Conservation (phyloP, 2,888 invertebrate genomes). For the Pyralis farinalis region DNA sequence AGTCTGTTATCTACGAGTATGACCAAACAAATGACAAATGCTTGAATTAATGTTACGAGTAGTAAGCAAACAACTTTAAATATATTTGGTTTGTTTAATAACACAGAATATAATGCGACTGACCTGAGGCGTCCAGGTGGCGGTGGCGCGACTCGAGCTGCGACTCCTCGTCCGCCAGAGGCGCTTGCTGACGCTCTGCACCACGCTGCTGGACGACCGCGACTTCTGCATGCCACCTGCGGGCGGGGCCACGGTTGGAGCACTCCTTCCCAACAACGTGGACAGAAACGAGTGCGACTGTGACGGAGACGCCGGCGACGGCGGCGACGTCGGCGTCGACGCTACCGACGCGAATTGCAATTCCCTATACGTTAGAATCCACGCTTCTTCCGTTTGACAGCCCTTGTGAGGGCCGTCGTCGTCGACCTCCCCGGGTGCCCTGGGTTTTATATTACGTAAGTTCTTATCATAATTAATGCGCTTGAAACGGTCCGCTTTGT, state of each 20-base stretch:
- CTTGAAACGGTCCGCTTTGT: constrained; percentile 91
- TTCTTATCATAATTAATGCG: constrained; percentile 94
- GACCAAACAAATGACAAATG: too few relatives aligned
- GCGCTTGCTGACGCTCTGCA: constrained; percentile 91
- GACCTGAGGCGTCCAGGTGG: constrained; percentile 94
- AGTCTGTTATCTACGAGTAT: too few relatives aligned
- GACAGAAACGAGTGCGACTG: constrained; percentile 70
- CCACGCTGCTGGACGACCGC: constrained; percentile 93
- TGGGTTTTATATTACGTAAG: constrained; percentile 90
- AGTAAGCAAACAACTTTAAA: too few relatives aligned
- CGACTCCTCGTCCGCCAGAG: constrained; percentile 93
- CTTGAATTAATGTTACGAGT: too few relatives aligned
- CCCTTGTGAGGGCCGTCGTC: constrained; percentile 89
- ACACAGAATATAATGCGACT: constrained; percentile 59
- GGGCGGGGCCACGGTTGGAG: constrained; percentile 53
- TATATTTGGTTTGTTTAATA: too few relatives aligned
- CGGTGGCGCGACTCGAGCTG: constrained; percentile 85
- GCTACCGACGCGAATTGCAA: constrained; percentile 56
- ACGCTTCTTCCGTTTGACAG: constrained; percentile 88
- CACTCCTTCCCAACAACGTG: constrained; percentile 56
- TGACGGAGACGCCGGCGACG: constrained; percentile 72
- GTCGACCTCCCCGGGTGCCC: constrained; percentile 88
- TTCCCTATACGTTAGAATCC: constrained; percentile 81
- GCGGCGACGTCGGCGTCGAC: constrained; percentile 73
- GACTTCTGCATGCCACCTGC: constrained; percentile 93